These are phyloP conservation scores for Shinisaurus crocodilurus DNA, from an alignment of 2,113 vertebrate species.

Conservation along the genomic window DNA sequence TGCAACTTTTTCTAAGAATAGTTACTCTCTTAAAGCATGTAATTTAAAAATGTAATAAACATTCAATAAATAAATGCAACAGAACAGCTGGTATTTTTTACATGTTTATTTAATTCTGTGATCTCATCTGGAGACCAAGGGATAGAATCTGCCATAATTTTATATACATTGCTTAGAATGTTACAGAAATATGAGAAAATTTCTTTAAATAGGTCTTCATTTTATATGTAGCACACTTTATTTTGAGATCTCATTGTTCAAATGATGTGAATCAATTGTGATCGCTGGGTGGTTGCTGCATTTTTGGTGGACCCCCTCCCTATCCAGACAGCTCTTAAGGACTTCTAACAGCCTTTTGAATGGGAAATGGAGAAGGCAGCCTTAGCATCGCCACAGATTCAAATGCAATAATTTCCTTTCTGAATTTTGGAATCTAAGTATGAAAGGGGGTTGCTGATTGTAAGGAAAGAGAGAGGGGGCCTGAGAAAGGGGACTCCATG, in stretches of 20 bases:
- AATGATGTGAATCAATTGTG: not conserved
- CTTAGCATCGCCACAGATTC: not conserved
- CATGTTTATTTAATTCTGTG: slow-evolving; percentile 27
- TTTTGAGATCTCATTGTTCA: not conserved
- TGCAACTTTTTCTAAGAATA: not conserved
- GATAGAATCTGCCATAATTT: slow-evolving; percentile 57
- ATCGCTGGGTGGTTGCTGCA: not conserved
- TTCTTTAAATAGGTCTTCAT: slow-evolving; percentile 45
- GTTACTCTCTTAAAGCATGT: not conserved
- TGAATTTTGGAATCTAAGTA: not conserved
- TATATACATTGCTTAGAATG: slow-evolving; percentile 23
- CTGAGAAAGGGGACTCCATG: not conserved
- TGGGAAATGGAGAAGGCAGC: not conserved
- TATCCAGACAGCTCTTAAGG: not conserved
- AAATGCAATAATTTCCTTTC: not conserved
- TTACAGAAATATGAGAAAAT: slow-evolving; percentile 35
- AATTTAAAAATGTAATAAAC: not conserved
- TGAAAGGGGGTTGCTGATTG: not conserved
- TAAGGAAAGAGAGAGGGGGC: not conserved
- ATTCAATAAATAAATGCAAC: not conserved
- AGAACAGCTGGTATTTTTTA: slow-evolving; percentile 44
- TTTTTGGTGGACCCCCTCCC: not conserved
- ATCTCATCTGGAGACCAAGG: slow-evolving; percentile 60
- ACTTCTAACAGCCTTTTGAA: not conserved
- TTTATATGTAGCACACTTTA: not conserved